These are phyloP conservation scores for Onychostoma macrolepis DNA, from an alignment of 2,113 vertebrate genomes.

Conservation along the genomic window DNA sequence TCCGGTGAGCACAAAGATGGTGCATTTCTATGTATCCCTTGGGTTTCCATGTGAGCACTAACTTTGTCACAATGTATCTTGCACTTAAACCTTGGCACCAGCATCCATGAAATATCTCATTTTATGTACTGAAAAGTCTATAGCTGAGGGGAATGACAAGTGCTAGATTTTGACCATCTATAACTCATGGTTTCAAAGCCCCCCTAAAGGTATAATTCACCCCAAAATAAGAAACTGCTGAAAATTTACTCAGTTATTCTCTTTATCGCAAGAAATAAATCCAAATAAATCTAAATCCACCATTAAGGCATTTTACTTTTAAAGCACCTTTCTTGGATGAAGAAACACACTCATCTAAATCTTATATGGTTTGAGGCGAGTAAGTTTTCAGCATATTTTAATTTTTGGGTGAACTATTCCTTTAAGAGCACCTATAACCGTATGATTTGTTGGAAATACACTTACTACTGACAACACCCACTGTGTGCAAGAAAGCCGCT, in stretches of 20 bases:
- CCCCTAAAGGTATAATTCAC: background rate
- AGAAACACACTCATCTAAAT: too few relatives aligned
- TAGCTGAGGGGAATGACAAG: background rate
- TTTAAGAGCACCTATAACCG: background rate
- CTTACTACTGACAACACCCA: constrained; percentile 23
- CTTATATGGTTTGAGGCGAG: too few relatives aligned
- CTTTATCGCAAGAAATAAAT: too few relatives aligned
- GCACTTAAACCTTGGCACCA: background rate
- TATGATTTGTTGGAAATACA: constrained; percentile 2
- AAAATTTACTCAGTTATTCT: background rate
- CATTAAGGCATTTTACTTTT: too few relatives aligned
- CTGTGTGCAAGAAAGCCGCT: background rate
- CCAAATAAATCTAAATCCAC: too few relatives aligned
- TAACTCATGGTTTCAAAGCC: background rate
- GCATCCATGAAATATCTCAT: background rate
- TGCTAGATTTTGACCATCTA: constrained; percentile 1
- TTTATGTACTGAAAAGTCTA: background rate
- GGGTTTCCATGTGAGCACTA: constrained; percentile 16
- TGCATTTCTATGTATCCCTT: constrained; percentile 17
- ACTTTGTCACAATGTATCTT: constrained; percentile 14
- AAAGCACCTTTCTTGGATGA: too few relatives aligned
- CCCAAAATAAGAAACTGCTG: background rate
- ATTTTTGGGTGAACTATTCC: background rate
- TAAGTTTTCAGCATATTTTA: too few relatives aligned
- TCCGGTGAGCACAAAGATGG: background rate